Percentiles rank a stretch among this genome's conserved stretches.
Conservation (phyloP, 2,888 invertebrate species). For the Polymixis lichenea region DNA sequence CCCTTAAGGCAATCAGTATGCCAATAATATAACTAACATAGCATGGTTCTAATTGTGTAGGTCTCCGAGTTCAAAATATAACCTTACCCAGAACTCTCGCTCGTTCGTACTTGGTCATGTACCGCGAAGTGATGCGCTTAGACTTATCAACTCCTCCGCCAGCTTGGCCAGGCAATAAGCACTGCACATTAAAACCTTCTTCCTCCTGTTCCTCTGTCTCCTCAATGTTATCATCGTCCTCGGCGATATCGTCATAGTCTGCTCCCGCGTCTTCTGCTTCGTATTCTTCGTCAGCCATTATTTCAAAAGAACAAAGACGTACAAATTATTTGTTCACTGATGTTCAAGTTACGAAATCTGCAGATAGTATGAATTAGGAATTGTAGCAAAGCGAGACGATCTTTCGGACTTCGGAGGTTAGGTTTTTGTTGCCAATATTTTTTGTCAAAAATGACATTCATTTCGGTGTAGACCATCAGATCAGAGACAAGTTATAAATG, state of each 20-base stretch:
- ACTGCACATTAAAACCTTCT: constrained; percentile 96
- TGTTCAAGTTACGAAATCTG: neutral
- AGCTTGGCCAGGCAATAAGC: constrained; percentile 94
- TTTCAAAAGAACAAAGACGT: neutral
- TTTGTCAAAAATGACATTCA: constrained; percentile 9
- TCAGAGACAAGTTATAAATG: neutral
- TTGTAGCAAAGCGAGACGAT: neutral
- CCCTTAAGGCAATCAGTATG: neutral
- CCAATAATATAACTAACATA: neutral
- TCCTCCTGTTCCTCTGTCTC: constrained; percentile 96
- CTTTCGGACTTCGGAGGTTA: constrained; percentile 23
- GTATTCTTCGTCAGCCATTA: constrained; percentile 96
- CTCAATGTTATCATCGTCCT: constrained; percentile 97
- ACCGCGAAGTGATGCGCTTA: constrained; percentile 98
- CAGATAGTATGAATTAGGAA: neutral
- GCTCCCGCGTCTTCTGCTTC: constrained; percentile 95
- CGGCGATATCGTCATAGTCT: constrained; percentile 96
- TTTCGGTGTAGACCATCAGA: too few relatives aligned
- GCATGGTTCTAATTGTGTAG: neutral
- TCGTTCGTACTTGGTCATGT: constrained; percentile 97
- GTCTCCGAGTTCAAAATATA: constrained; percentile 32
- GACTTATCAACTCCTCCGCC: constrained; percentile 95
- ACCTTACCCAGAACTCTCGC: constrained; percentile 85
- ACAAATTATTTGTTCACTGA: neutral
- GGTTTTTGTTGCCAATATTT: constrained; percentile 14